phyloP scores from a whole-genome alignment of 2,113 vertebrate species.

The Osmerus mordax region DNA sequence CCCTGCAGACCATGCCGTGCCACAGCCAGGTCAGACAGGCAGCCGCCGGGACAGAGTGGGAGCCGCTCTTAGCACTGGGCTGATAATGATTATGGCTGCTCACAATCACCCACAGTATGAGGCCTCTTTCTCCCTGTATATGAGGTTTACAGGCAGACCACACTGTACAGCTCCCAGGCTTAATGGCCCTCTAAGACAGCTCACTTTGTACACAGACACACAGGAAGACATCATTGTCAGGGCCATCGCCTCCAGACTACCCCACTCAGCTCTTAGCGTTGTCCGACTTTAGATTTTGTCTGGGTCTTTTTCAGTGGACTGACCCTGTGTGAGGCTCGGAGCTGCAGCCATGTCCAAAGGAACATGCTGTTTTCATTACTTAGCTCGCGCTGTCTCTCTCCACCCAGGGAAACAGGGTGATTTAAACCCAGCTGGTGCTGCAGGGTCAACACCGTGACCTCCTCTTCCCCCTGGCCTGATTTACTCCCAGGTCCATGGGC shows the following conservation, averaged over 20 bases:
- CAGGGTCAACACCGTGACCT: slow-evolving; percentile 48
- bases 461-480: slow-evolving; percentile 45
- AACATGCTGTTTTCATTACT: slow-evolving; percentile 57
- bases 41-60: slow-evolving; percentile 59
- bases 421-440: slow-evolving; percentile 54
- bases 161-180: slow-evolving; percentile 5
- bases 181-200: background rate
- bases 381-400: slow-evolving; percentile 43
- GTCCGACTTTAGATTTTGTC: background rate
- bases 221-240: no score
- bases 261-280: no score
- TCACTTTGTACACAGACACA: no score
- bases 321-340: slow-evolving; percentile 10
- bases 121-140: slow-evolving; percentile 1
- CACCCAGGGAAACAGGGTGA: slow-evolving; percentile 45
- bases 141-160: slow-evolving; percentile 16
- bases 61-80: slow-evolving; percentile 54
- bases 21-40: slow-evolving; percentile 66
- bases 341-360: slow-evolving; percentile 26
- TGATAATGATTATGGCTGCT: slow-evolving; percentile 59
- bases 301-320: background rate
- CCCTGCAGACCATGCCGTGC: slow-evolving; percentile 41
- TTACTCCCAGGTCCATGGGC: slow-evolving; percentile 45
- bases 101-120: slow-evolving; percentile 45
- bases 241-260: no score